These are phyloP conservation scores for Bolinopsis microptera DNA, from an alignment of 37 sponge, comb jelly and placozoan species.

Conservation along the genomic window DNA sequence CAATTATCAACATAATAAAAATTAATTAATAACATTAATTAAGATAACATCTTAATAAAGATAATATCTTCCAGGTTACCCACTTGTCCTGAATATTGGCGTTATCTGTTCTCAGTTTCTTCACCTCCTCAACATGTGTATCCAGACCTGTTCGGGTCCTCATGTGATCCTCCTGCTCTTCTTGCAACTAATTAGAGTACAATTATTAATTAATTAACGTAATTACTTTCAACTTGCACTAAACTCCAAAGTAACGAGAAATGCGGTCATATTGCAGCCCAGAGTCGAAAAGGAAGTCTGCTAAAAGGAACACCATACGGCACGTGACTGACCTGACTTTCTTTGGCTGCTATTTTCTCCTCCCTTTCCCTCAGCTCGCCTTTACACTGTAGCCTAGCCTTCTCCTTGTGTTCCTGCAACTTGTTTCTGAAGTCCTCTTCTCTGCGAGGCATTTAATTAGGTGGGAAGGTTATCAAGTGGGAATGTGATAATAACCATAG, in stretches of 20 bases:
- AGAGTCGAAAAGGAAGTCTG: too few relatives aligned
- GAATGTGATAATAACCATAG: too few relatives aligned
- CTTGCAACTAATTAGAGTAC: neutral
- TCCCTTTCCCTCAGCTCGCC: constrained; percentile 44
- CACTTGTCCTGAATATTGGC: neutral
- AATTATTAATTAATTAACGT: neutral
- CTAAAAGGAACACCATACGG: too few relatives aligned
- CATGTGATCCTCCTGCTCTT: constrained; percentile 25
- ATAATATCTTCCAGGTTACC: too few relatives aligned
- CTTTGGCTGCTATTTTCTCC: neutral
- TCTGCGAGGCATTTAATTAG: neutral
- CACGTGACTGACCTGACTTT: constrained; percentile 42
- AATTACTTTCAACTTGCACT: neutral
- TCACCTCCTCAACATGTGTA: neutral
- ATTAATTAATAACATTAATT: too few relatives aligned
- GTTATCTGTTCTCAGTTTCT: constrained; percentile 15
- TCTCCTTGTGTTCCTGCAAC: constrained; percentile 36
- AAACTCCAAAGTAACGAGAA: too few relatives aligned
- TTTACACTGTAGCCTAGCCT: constrained; percentile 5
- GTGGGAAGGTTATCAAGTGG: too few relatives aligned
- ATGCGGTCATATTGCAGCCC: too few relatives aligned
- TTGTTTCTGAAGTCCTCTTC: constrained; percentile 37
- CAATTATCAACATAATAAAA: too few relatives aligned
- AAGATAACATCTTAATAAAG: too few relatives aligned
- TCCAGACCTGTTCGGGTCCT: constrained; percentile 1